Percentiles rank a stretch among this genome's conserved stretches.
These are phyloP conservation scores for Pocillopora verrucosa DNA, from an alignment of 64 coral and sea anemone genomes.

Conservation along the genomic window DNA sequence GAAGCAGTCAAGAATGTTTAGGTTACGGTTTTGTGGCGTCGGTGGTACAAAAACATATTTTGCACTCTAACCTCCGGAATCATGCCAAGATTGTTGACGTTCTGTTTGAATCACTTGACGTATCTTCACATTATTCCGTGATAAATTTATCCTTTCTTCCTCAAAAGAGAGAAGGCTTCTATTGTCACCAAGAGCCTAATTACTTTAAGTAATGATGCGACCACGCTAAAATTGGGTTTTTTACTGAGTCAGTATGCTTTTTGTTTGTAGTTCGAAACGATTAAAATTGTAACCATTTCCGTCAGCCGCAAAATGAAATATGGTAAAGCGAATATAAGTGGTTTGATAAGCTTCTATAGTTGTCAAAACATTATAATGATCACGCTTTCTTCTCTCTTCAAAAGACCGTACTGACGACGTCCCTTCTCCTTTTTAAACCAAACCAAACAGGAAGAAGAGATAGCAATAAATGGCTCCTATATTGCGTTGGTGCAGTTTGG, in stretches of 20 bases:
- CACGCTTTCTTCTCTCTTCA: not conserved
- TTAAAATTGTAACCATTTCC: not conserved
- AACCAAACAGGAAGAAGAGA: no score
- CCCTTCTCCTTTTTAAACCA: not conserved
- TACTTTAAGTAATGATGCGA: not conserved
- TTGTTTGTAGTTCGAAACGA: not conserved
- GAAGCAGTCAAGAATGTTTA: not conserved
- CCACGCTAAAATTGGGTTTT: not conserved
- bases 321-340: not conserved
- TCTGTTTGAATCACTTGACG: slow-evolving; percentile 4
- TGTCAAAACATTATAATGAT: slow-evolving; percentile 2
- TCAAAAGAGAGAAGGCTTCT: not conserved
- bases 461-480: no score
- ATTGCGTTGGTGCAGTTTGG: no score
- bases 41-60: not conserved
- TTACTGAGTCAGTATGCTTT: not conserved
- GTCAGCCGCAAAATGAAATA: not conserved
- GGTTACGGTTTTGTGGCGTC: not conserved
- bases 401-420: not conserved
- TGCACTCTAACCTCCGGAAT: not conserved
- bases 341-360: slow-evolving; percentile 2
- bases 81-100: not conserved
- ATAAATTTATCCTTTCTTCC: not conserved
- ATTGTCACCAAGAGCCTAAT: not conserved
- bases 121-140: not conserved